Evolutionary conservation across 2,888 invertebrate species (phyloP).

Genomic region (Cordilura impudica): DNA sequence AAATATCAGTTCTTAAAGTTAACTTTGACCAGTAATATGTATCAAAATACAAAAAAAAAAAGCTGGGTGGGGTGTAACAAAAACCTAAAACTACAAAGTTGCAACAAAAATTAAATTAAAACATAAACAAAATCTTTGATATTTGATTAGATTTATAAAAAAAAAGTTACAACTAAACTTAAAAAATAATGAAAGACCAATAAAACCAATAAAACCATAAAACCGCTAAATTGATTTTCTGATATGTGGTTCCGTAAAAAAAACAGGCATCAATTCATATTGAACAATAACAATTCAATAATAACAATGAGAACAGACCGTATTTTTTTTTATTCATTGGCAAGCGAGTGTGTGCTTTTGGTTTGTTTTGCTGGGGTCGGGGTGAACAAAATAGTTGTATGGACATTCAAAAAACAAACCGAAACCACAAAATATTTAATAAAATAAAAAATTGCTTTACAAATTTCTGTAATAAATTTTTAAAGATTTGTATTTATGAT

Average conservation of each 20-base stretch:
- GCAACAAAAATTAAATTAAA: slow-evolving; percentile 1
- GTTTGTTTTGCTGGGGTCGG: not conserved
- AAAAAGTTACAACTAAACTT: not conserved
- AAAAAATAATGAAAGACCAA: not conserved
- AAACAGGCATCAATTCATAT: slow-evolving; percentile 11
- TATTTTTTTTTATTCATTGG: slow-evolving; percentile 7
- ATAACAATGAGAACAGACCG: slow-evolving; percentile 16
- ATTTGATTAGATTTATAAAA: not conserved
- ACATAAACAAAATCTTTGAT: not conserved
- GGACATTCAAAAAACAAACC: not conserved
- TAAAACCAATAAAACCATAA: slow-evolving; percentile 25
- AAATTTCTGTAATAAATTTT: too few species aligned
- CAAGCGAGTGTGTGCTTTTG: not conserved
- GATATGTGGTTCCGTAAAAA: slow-evolving; percentile 51
- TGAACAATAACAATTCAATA: slow-evolving; percentile 25
- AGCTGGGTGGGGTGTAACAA: not conserved
- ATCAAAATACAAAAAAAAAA: too few species aligned
- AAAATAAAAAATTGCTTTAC: not conserved
- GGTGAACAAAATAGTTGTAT: slow-evolving; percentile 1
- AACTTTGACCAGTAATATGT: slow-evolving; percentile 45
- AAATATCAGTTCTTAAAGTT: slow-evolving; percentile 59
- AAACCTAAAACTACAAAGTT: slow-evolving; percentile 17
- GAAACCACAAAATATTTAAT: not conserved
- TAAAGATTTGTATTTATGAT: not conserved
- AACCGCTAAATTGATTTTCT: slow-evolving; percentile 60